Evolutionary conservation across 2,888 invertebrate species (phyloP), one percentile per base, ranked within the genome.

Genomic region (Spilarctia lutea): DNA sequence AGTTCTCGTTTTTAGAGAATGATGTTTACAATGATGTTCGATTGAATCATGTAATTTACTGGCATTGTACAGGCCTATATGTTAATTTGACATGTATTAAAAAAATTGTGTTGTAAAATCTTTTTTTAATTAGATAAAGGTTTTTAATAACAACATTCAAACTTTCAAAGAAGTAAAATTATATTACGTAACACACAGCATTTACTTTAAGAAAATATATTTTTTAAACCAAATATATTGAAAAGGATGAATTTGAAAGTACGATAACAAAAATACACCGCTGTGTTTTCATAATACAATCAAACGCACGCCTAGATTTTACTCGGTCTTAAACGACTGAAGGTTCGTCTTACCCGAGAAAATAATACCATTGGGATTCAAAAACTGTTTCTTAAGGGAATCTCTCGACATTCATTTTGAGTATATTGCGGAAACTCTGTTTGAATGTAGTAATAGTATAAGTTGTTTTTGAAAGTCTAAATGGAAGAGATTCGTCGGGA

Each of bases 351-450:
- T 85, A 87, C 83, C 79, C 85, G 81, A 82, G 86, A 84, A 87
- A 91, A 92, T 90, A 89, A 88, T 88, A 87, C 88, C 86, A 85
- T 80, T 82, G 90, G 87, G 88, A 90, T 90, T 89, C 90, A 87
- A 88, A 89, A 91, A 91, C 88, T 88, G 91, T 90, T 90, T 85
- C 89, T 89, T 89, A 84, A 87, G 90, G 90, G 89, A 90, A 89
- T 88, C 85, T 85, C 85, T 85, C 86, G 86, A 89, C 90, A 90
- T 90, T 91, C 88, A 91, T 91, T 89, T 88, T 86, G 87, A 86
- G 90, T 88, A 88, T 91, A 91, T 91, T 90, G 88, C 87, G 86
- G 85, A 86, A 86, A 87, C 87, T 87, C 86, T 88, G 86, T 88
- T 81, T 78, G 84, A 87, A 89, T 89, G 87, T 88, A 86, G 90